Conservation (phyloP, 2,797 vertebrate species). For the Platalea minor region DNA sequence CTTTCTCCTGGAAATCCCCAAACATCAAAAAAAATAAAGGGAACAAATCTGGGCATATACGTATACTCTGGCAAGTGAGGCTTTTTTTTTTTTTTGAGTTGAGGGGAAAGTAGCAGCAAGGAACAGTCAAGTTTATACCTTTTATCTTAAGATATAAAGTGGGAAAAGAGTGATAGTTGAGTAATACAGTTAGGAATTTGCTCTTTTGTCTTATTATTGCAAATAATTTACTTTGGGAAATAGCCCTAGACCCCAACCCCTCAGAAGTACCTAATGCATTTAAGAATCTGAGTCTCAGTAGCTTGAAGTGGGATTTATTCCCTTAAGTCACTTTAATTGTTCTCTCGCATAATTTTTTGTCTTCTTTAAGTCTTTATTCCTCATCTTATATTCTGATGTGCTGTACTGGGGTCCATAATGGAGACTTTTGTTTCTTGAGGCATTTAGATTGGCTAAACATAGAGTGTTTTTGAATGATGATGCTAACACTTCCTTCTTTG, state of each 20-base stretch:
- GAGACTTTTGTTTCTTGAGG: neutral
- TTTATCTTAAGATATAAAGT: neutral
- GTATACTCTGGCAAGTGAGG: neutral
- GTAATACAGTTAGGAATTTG: neutral
- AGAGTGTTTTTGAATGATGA: neutral
- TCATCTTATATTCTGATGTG: neutral
- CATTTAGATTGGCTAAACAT: neutral
- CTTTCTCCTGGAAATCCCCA: neutral
- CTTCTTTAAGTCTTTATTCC: neutral
- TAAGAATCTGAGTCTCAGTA: neutral
- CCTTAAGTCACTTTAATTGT: neutral
- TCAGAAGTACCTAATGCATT: neutral
- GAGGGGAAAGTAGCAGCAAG: neutral
- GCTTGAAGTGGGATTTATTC: neutral
- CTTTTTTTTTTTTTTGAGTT: neutral
- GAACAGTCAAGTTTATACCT: neutral
- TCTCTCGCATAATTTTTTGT: neutral
- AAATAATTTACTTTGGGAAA: neutral
- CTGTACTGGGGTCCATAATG: neutral
- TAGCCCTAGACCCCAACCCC: neutral
- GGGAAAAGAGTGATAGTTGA: neutral
- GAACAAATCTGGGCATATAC: neutral
- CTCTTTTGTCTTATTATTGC: neutral
- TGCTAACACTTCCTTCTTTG: neutral
- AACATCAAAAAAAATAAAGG: neutral